Evolutionary conservation across 2,888 invertebrate species (phyloP).

Genomic region (Eustalomyia histrio): DNA sequence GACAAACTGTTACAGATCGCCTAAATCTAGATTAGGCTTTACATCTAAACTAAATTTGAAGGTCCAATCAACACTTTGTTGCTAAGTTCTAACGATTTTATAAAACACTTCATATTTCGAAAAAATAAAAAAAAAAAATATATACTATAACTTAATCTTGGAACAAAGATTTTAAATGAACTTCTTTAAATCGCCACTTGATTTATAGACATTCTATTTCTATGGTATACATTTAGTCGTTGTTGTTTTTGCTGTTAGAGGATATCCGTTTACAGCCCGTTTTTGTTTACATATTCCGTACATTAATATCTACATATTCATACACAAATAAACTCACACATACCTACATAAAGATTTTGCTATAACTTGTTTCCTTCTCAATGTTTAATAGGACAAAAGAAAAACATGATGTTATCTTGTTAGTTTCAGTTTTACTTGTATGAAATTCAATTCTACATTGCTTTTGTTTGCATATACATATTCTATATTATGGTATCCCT

Average conservation of each 20-base stretch:
- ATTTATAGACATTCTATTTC: too few relatives aligned
- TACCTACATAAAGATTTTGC: slow-evolving; percentile 8
- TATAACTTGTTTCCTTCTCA: slow-evolving; percentile 43
- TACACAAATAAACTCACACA: background rate
- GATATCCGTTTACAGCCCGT: slow-evolving; percentile 48
- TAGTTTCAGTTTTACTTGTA: slow-evolving; percentile 33
- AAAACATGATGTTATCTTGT: slow-evolving; percentile 56
- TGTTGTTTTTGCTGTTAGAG: slow-evolving; percentile 27
- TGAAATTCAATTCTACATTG: slow-evolving; percentile 51
- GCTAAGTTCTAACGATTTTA: too few relatives aligned
- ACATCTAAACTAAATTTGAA: too few relatives aligned
- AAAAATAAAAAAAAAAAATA: too few relatives aligned
- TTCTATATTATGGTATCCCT: too few relatives aligned
- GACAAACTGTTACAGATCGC: too few relatives aligned
- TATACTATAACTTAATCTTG: too few relatives aligned
- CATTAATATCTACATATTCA: background rate
- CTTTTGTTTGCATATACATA: slow-evolving; percentile 16
- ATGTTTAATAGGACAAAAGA: slow-evolving; percentile 34
- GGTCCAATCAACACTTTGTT: too few relatives aligned
- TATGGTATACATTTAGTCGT: background rate
- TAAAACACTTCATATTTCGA: too few relatives aligned
- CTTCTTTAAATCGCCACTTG: too few relatives aligned
- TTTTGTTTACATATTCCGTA: slow-evolving; percentile 30
- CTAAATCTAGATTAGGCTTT: too few relatives aligned
- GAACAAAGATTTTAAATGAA: too few relatives aligned